Evolutionary conservation across 1,140 invertebrate genomes (phyloP).

Genomic region (Nymphalis io): DNA sequence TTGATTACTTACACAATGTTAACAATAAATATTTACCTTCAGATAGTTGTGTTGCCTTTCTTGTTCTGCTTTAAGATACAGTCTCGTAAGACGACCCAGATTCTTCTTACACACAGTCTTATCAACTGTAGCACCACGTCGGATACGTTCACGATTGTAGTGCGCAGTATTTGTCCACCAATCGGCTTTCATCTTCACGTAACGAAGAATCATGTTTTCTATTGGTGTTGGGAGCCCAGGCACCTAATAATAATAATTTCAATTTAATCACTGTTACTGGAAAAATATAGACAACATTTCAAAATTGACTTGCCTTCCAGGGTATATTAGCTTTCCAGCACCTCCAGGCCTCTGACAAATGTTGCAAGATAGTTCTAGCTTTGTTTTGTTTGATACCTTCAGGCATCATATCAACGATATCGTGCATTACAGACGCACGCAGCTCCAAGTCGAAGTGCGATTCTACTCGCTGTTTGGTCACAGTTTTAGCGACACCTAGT

Average conservation of each 20-base stretch:
- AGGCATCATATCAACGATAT: conserved; percentile 99
- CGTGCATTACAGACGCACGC: conserved; percentile 99
- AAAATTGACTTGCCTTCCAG: conserved; percentile 92
- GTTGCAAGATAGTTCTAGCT: conserved; percentile 98
- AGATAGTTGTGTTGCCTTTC: conserved; percentile 99
- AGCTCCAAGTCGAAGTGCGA: conserved; percentile 99
- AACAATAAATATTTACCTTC: conserved; percentile 82
- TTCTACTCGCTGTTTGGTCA: conserved; percentile 99
- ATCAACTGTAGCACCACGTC: conserved; percentile 96
- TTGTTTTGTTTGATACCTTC: conserved; percentile 99
- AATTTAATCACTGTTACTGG: not conserved
- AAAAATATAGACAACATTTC: not conserved
- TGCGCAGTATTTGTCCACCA: conserved; percentile 99
- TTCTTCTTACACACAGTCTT: conserved; percentile 99
- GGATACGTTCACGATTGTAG: conserved; percentile 98
- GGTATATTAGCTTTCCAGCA: conserved; percentile 99
- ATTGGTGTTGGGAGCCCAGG: conserved; percentile 99
- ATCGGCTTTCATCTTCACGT: conserved; percentile 99
- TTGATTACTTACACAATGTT: too few species aligned
- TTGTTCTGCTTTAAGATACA: conserved; percentile 99
- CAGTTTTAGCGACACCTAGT: conserved; percentile 96
- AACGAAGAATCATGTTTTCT: conserved; percentile 99
- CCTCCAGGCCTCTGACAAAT: conserved; percentile 99
- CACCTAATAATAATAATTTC: conserved; percentile 80
- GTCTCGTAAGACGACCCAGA: conserved; percentile 95